Evolutionary conservation across 2,888 invertebrate genomes (phyloP).

Genomic region (Drosophila meridiana): DNA sequence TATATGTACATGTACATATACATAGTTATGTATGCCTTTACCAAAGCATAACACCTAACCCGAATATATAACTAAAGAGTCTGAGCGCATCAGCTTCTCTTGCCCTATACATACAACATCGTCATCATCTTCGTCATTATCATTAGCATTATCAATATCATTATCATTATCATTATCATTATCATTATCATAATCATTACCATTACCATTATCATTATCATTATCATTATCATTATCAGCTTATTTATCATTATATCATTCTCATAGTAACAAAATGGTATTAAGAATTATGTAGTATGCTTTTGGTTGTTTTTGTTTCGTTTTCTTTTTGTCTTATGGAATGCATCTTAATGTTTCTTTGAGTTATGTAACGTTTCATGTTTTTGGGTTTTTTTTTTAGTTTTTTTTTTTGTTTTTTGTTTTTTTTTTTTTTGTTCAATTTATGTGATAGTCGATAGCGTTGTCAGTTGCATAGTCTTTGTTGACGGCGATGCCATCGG

Average conservation of each 20-base stretch:
- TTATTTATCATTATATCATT: constrained; percentile 38
- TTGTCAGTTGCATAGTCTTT: constrained; percentile 83
- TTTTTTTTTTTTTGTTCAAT: constrained; percentile 17
- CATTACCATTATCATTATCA: constrained; percentile 23
- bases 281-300: constrained; percentile 48
- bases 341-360: constrained; percentile 30
- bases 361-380: constrained; percentile 28
- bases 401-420: neutral
- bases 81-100: constrained; percentile 29
- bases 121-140: constrained; percentile 12
- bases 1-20: neutral
- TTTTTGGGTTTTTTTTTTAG: neutral
- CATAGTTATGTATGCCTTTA: constrained; percentile 22
- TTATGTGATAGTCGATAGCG: constrained; percentile 83
- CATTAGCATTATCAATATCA: constrained; percentile 16
- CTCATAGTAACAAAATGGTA: constrained; percentile 55
- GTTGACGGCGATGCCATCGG: constrained; percentile 84
- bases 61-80: constrained; percentile 27
- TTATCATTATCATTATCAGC: constrained; percentile 27
- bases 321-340: constrained; percentile 18
- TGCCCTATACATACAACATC: constrained; percentile 50
- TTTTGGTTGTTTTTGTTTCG: constrained; percentile 1
- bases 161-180: constrained; percentile 21
- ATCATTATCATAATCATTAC: constrained; percentile 10
- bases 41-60: constrained; percentile 43